Evolutionary conservation across 92 coral and sea anemone species (phyloP).

Genomic region (Muricea muricata): DNA sequence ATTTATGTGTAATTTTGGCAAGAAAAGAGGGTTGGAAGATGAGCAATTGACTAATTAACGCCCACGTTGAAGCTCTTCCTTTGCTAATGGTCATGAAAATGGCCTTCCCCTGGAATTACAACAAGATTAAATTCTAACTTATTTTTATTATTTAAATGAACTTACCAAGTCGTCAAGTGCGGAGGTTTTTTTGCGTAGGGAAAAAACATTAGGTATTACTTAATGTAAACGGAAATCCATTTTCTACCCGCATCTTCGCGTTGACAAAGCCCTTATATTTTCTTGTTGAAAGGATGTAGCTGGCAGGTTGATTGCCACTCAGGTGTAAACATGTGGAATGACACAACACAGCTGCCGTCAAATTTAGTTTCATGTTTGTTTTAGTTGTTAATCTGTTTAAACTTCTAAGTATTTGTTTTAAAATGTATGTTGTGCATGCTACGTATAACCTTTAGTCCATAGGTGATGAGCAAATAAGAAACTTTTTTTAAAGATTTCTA

Average conservation of each 20-base stretch:
- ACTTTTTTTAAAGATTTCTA: background rate
- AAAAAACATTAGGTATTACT: background rate
- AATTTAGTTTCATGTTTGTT: background rate
- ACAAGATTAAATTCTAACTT: background rate
- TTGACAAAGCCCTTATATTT: background rate
- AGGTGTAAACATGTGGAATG: conserved; percentile 2
- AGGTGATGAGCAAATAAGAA: no score
- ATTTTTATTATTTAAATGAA: background rate
- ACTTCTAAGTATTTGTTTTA: background rate
- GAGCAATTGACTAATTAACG: conserved; percentile 41
- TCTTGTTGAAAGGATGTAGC: conserved; percentile 4
- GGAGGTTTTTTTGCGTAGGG: background rate
- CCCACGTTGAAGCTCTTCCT: conserved; percentile 23
- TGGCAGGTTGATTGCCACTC: background rate
- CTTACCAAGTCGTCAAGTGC: background rate
- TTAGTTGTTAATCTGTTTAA: background rate
- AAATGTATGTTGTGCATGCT: no score
- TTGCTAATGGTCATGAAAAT: background rate
- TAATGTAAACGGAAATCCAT: background rate
- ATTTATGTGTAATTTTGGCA: conserved; percentile 1
- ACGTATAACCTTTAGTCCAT: no score
- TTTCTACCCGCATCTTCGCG: conserved; percentile 3
- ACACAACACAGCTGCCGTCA: background rate
- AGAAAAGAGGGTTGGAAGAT: conserved; percentile 2
- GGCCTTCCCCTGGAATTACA: background rate